Evolutionary conservation across 2,888 invertebrate genomes (phyloP), one percentile per base, ranked within the genome.

Genomic region (Nymphalis polychloros): DNA sequence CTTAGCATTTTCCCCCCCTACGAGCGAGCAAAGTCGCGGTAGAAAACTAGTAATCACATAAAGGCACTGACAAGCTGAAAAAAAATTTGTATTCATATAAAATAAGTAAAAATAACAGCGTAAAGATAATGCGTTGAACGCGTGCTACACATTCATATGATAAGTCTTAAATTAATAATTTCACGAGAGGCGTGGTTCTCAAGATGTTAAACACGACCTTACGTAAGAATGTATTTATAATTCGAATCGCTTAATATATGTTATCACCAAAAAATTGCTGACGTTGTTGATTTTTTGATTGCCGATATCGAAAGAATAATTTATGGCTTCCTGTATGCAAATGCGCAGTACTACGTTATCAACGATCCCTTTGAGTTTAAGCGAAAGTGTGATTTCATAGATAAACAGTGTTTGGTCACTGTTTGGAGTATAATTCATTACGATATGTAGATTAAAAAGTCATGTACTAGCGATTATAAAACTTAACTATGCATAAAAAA

Each of bases 121-220:
- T 2, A 57, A 19, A 1, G 31, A 35, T 35, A 57, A 35, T 41
- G 31, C 57, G 17, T 19, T 57, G 19, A 20, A 57, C 57, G 19
- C 57, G 57, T 41, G 57, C 57, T 57, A 35, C 19, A 19, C 35
- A 8, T 57, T 19, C 41, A 41, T 41, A 5, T 35, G 35, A 57
- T 57, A 57, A 35, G 13, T 19, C 19, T 57, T 19, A 41, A 35
- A 49, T n/a, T 19, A 49, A 49, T 49, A 5, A 19, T 41, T 57
- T 19, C 35, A 57, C 57, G 35, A 57, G 57, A 23, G 57, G 57
- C 57, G 57, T 57, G 57, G 57, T 41, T 13, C 6, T 16, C 13
- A 13, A 17, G 17, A 41, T 19, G 31, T 17, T 31, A 55, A 55
- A 55, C 53, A 55, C 53, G 27, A 7, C 17, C 1, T 55, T 55